Base-by-base conservation (phyloP, 2,797 vertebrate genomes). In the Sebastiscus albofasciatus region DNA sequence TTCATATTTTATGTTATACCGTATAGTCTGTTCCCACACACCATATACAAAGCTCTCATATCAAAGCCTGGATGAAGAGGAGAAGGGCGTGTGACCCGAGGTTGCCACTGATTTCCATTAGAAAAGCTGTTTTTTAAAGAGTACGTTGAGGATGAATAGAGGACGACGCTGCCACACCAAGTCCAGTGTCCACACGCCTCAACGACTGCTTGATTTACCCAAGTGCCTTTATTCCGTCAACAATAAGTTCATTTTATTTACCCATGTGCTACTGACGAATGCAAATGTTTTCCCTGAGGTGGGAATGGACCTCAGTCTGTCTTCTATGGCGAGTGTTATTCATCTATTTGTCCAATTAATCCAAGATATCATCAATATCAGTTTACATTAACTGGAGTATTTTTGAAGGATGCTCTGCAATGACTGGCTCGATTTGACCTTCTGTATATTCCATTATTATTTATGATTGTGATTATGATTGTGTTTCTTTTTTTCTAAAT, bases 51-150 rank as follows among this genome's bases (percentile, higher is more conserved):
- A 54, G 5, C 39, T 60, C 72, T 74, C n/a, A 13, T 71, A 68
- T 66, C 46, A 89, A 86, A 81, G 75, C 58, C 27, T 64, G 59
- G 71, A 74, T 75, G 54, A 75, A 62, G 13, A 16, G 64, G 24
- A 78, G 62, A 34, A 46, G 58, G 79, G 64, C 29, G 66, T 66
- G 85, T 71, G 70, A 90, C 84, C 86, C 12, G 26, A 12, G 33
- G 26, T 60, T 70, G 68, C 59, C 61, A 12, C 81, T 93, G 58
- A 92, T 95, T 93, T 91, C 71, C 93, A 94, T 94, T 31, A 90
- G 72, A 95, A 95, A 92, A 77, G 75, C 77, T 56, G 31, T 81
- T 91, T 87, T 78, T 86, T 77, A 75, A 87, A 85, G 62, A 65
- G 55, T 34, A 36, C 61, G 72, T 62, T 78, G 24, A 20, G 42